Conservation (phyloP, 2,113 vertebrate species). For the Caretta caretta region DNA sequence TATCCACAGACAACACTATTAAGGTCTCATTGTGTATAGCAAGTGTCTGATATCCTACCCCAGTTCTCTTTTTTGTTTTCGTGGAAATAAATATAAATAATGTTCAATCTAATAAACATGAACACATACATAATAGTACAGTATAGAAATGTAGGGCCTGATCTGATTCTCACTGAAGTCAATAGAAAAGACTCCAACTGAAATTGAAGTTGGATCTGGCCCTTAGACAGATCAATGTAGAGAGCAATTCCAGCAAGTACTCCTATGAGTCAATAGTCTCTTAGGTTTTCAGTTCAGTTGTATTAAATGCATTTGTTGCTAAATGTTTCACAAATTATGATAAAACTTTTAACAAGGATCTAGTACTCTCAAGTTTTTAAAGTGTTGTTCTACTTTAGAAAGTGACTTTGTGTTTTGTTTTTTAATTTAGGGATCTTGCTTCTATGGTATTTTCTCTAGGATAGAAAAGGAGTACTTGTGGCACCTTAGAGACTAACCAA, state of each 20-base stretch:
- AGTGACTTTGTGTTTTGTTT: neutral
- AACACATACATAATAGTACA: neutral
- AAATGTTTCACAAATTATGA: neutral
- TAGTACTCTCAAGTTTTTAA: neutral
- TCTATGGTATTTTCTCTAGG: neutral
- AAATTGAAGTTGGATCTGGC: neutral
- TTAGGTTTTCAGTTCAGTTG: neutral
- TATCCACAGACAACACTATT: constrained; percentile 75
- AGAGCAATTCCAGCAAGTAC: neutral
- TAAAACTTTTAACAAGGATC: neutral
- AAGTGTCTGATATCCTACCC: neutral
- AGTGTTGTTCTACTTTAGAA: neutral
- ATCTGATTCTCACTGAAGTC: neutral
- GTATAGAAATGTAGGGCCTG: neutral
- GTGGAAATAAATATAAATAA: neutral
- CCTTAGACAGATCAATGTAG: neutral
- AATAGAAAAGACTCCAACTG: neutral
- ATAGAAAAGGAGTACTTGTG: too few relatives aligned
- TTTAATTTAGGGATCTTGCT: neutral
- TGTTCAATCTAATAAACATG: neutral
- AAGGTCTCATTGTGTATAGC: constrained; percentile 67
- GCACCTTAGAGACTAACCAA: too few relatives aligned
- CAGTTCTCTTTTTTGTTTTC: neutral
- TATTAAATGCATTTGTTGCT: neutral
- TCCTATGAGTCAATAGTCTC: neutral